Base-by-base conservation (phyloP, 2,797 vertebrate species). In the Tinamus major region DNA sequence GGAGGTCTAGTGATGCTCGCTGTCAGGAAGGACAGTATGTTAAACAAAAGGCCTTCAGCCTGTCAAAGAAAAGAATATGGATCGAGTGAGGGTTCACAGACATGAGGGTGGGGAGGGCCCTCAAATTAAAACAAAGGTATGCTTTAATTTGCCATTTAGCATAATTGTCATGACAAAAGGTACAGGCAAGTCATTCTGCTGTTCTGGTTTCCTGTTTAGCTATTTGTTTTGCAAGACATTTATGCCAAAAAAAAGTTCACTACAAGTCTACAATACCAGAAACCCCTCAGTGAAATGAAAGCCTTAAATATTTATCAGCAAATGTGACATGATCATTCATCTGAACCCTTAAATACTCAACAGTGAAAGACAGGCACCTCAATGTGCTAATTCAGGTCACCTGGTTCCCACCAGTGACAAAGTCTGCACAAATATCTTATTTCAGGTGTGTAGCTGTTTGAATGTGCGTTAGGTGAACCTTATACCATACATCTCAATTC, bases 41-140 rank as follows among this genome's bases (percentile, higher is more conserved):
- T 64, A 79, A 93, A 87, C 15, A 70, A 93, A 78, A 87, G 33
- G 21, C n/a, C 63, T 75, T 64, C 4, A 83, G 49, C 14, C 23
- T 76, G 39, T 63, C 33, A 86, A 10, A 55, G 51, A 35, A 81
- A 79, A 76, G 11, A 81, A 80, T 8, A 71, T 0, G 1, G 19
- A 49, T 23, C 14, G 59, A 82, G 20, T 13, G 80, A n/a, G 3
- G 6, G 9, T 2, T 77, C 26, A 64, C 37, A 85, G 62, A 62
- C 4, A 5, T 55, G 16, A 29, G 3, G 2, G 49, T 51, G 49
- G 53, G 3, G 3, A 7, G 5, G 10, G 2, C 24, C 72, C 41
- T 41, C 33, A 79, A 80, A 92, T 61, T n/a, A 53, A 87, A 77
- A 44, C 27, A 62, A 77, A n/a, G 12, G 9, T 2, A 61, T 2